Evolutionary conservation across 2,888 invertebrate genomes (phyloP).

Genomic region (Andrena praecox): DNA sequence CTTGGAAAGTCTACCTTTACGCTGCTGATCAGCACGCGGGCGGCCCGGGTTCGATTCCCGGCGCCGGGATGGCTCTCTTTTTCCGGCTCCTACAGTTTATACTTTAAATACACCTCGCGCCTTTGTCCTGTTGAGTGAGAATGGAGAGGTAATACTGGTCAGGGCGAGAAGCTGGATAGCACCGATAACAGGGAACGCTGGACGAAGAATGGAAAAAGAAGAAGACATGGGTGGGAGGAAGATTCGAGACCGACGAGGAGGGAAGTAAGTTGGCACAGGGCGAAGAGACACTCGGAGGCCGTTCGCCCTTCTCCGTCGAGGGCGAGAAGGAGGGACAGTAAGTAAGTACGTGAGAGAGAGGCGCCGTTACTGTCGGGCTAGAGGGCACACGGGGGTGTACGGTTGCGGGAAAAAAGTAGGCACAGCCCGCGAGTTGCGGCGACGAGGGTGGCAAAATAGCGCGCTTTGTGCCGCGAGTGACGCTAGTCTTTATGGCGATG

Average conservation of each 20-base stretch:
- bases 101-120: constrained; percentile 41
- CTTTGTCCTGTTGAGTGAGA: constrained; percentile 9
- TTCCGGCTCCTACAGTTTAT: too few species aligned
- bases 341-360: constrained; percentile 34
- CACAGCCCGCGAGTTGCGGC: constrained; percentile 18
- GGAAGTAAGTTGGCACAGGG: constrained; percentile 22
- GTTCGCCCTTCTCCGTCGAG: constrained; percentile 22
- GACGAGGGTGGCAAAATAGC: constrained; percentile 73
- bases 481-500: constrained; percentile 76
- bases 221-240: background rate
- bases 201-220: background rate
- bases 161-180: background rate
- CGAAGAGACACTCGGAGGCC: constrained; percentile 30
- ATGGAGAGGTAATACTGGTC: background rate
- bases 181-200: constrained; percentile 1
- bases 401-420: constrained; percentile 55
- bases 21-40: too few species aligned
- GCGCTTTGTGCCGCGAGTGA: constrained; percentile 76
- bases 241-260: constrained; percentile 4
- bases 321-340: constrained; percentile 11
- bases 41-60: too few species aligned
- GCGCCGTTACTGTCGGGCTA: constrained; percentile 48
- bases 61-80: too few species aligned
- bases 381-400: constrained; percentile 27
- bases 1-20: too few species aligned